These are phyloP conservation scores for Cyprinodon variegatus DNA, from an alignment of 2,113 vertebrate genomes.

Conservation along the genomic window DNA sequence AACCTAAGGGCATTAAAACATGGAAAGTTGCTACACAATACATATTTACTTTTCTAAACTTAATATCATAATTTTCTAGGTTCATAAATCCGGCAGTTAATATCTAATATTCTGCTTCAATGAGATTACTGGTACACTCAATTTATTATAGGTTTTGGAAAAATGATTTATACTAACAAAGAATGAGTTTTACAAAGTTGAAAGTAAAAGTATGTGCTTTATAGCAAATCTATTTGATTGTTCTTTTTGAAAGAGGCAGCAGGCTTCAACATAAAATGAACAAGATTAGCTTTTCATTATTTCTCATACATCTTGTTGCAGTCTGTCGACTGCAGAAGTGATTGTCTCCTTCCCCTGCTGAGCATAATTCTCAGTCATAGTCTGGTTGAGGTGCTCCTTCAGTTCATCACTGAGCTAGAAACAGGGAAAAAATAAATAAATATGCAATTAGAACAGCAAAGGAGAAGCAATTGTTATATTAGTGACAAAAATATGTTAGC, in stretches of 20 bases:
- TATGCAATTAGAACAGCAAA: not conserved
- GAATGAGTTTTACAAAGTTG: too few species aligned
- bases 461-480: not conserved
- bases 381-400: slow-evolving; percentile 83
- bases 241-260: not conserved
- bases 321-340: slow-evolving; percentile 82
- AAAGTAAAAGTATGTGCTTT: not conserved
- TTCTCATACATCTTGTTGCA: slow-evolving; percentile 86
- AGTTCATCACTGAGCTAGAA: slow-evolving; percentile 85
- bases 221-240: not conserved
- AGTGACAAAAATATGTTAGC: not conserved
- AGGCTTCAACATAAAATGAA: slow-evolving; percentile 11
- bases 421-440: slow-evolving; percentile 2
- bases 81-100: not conserved
- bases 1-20: not conserved
- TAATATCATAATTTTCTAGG: not conserved
- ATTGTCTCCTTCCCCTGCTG: slow-evolving; percentile 78
- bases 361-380: slow-evolving; percentile 83
- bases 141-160: not conserved
- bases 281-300: not conserved
- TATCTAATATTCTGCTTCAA: not conserved
- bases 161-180: not conserved
- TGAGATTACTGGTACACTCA: not conserved
- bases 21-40: not conserved
- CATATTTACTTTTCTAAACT: too few species aligned